phyloP scores from a whole-genome alignment of 2,888 invertebrate species.

The Tenthredo livida region DNA sequence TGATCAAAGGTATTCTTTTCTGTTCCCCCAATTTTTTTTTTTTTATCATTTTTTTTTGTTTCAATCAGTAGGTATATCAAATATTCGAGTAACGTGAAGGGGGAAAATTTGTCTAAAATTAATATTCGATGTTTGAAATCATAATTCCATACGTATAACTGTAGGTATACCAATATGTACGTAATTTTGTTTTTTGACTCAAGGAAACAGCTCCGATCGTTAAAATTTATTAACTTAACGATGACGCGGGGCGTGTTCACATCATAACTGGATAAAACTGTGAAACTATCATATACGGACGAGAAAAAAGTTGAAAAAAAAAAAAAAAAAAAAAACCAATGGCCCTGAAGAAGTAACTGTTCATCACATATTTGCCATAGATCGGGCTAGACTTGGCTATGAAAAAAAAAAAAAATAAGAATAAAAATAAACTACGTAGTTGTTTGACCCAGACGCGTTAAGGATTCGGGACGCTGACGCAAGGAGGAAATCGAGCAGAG shows the following conservation, averaged over 20 bases:
- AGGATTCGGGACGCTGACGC: not conserved
- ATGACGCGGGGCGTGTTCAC: not conserved
- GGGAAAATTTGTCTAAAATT: not conserved
- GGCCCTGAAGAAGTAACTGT: not conserved
- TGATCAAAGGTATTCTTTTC: not conserved
- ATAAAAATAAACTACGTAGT: not conserved
- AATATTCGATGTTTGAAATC: not conserved
- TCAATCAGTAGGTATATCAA: not conserved
- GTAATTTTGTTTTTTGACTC: too few species aligned
- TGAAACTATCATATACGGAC: not conserved
- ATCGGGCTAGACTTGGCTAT: not conserved
- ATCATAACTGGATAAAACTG: not conserved
- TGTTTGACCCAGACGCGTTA: not conserved
- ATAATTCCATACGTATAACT: too few species aligned
- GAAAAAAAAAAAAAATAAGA: not conserved
- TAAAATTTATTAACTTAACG: not conserved
- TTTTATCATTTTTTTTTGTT: not conserved
- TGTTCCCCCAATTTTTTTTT: not conserved
- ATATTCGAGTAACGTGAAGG: not conserved
- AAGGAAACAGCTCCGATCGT: not conserved
- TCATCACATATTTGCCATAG: not conserved
- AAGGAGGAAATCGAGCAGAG: conserved; percentile 26
- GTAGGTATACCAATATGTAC: too few species aligned
- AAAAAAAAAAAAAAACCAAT: not conserved
- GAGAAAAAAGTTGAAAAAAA: not conserved